Evolutionary conservation across 2,888 invertebrate species (phyloP).

Genomic region (Physocephala rufipes): DNA sequence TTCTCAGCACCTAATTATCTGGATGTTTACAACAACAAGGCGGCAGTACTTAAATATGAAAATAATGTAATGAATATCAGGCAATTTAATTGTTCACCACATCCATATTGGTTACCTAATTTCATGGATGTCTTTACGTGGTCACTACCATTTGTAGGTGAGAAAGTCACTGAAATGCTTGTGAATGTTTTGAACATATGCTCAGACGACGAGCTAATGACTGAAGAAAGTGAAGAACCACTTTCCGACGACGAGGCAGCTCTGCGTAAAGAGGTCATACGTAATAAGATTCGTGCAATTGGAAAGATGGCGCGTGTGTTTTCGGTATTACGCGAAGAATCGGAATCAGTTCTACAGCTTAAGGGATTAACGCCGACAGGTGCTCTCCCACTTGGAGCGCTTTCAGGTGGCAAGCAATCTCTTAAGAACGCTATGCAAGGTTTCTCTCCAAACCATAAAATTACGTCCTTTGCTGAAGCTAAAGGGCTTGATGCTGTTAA

Average conservation of each 20-base stretch:
- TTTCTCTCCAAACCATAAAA: slow-evolving; percentile 96
- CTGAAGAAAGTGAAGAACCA: slow-evolving; percentile 86
- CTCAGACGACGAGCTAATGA: slow-evolving; percentile 98
- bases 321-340: slow-evolving; percentile 98
- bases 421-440: slow-evolving; percentile 94
- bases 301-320: slow-evolving; percentile 99
- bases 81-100: slow-evolving; percentile 99
- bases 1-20: slow-evolving; percentile 99
- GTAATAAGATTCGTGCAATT: slow-evolving; percentile 98
- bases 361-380: slow-evolving; percentile 99
- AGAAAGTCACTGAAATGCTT: slow-evolving; percentile 99
- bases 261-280: slow-evolving; percentile 97
- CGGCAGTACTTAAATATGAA: slow-evolving; percentile 99
- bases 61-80: slow-evolving; percentile 99
- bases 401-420: slow-evolving; percentile 95
- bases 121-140: slow-evolving; percentile 99
- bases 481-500: slow-evolving; percentile 98
- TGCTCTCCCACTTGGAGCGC: slow-evolving; percentile 92
- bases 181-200: slow-evolving; percentile 99
- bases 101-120: slow-evolving; percentile 99
- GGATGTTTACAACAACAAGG: slow-evolving; percentile 99
- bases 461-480: slow-evolving; percentile 98
- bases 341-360: slow-evolving; percentile 96
- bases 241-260: slow-evolving; percentile 77
- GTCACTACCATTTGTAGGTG: slow-evolving; percentile 99